Evolutionary conservation across 2,888 invertebrate species (phyloP).

Genomic region (Synergus itoensis): DNA sequence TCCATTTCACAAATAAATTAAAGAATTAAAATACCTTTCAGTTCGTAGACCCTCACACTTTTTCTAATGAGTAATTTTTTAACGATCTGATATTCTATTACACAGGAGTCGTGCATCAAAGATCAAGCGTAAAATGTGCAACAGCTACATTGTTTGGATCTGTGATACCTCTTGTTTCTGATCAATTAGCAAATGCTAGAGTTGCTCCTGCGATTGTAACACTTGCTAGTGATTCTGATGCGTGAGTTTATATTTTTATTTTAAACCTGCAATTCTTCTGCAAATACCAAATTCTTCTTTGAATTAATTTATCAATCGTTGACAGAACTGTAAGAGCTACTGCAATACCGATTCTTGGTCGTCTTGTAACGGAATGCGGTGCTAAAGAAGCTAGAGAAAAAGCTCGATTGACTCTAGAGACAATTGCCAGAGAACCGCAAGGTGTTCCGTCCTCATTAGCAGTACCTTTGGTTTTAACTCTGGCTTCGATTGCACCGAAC

Average conservation of each 20-base stretch:
- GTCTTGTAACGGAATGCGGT: conserved; percentile 79
- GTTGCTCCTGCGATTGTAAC: conserved; percentile 86
- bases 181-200: conserved; percentile 80
- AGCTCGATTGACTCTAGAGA: conserved; percentile 79
- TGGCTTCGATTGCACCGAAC: conserved; percentile 82
- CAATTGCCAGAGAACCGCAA: conserved; percentile 72
- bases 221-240: conserved; percentile 84
- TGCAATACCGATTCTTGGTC: conserved; percentile 83
- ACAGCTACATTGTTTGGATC: conserved; percentile 82
- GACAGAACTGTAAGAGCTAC: conserved; percentile 81
- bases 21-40: too few relatives aligned
- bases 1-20: conserved; percentile 1
- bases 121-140: conserved; percentile 81
- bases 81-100: neutral
- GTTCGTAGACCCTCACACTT: neutral
- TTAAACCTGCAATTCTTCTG: conserved; percentile 1
- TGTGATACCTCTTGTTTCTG: conserved; percentile 80
- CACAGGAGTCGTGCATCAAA: conserved; percentile 83
- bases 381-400: conserved; percentile 80
- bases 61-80: neutral
- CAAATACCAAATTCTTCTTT: neutral
- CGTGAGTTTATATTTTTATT: conserved; percentile 78
- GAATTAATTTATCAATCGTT: conserved; percentile 23
- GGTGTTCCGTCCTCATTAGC: conserved; percentile 73
- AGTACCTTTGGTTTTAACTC: conserved; percentile 81